Evolutionary conservation across 2,888 invertebrate species (phyloP).

Genomic region (Diachrysia chrysitis): DNA sequence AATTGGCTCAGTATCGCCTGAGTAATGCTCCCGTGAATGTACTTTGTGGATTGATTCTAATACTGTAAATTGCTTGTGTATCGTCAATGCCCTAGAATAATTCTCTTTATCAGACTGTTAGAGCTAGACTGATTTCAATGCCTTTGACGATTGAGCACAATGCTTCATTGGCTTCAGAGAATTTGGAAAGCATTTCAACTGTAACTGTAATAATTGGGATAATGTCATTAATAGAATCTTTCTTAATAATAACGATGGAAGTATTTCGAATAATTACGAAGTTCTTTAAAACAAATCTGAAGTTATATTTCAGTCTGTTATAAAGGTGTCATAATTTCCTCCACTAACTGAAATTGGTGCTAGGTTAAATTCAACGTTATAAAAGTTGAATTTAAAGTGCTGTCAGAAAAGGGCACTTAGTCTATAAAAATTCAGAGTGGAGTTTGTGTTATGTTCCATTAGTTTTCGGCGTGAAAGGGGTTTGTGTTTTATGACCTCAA

Average conservation of each 20-base stretch:
- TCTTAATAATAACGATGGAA: neutral
- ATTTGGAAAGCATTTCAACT: neutral
- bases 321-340: neutral
- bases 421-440: conserved; percentile 43
- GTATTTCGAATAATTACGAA: neutral
- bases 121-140: conserved; percentile 9
- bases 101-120: conserved; percentile 3
- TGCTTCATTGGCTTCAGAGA: neutral
- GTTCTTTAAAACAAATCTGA: neutral
- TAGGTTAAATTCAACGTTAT: conserved; percentile 3
- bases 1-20: conserved; percentile 9
- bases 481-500: conserved; percentile 48
- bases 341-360: conserved; percentile 8
- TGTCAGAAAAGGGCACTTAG: conserved; percentile 25
- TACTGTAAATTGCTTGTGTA: conserved; percentile 12
- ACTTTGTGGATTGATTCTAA: conserved; percentile 8
- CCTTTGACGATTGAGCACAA: conserved; percentile 17
- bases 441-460: conserved; percentile 58
- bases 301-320: neutral
- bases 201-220: neutral
- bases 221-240: neutral
- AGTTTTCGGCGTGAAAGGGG: conserved; percentile 55
- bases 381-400: conserved; percentile 17
- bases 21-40: conserved; percentile 10
- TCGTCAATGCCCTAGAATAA: conserved; percentile 13